Conservation (phyloP, 2,888 invertebrate genomes). For the Polydrusus pterygomalis region DNA sequence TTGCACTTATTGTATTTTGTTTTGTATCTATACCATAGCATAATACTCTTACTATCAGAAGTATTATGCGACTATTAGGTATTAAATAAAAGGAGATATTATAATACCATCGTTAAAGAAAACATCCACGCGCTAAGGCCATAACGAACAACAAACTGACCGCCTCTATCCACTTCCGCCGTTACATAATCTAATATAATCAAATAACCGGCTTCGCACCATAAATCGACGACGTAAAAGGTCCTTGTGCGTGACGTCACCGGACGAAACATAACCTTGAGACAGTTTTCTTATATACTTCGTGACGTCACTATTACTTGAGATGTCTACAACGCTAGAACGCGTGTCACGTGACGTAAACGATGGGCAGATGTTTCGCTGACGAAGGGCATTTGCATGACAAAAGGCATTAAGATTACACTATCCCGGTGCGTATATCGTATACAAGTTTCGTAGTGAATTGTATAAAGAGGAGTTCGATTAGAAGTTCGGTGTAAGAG, state of each 20-base stretch:
- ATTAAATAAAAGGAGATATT: too few relatives aligned
- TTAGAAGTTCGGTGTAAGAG: conserved; percentile 59
- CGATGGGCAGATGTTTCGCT: conserved; percentile 67
- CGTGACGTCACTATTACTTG: conserved; percentile 64
- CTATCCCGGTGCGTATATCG: conserved; percentile 68
- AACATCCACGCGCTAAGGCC: background rate
- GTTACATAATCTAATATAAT: conserved; percentile 24
- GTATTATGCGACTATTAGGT: too few relatives aligned
- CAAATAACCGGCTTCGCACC: conserved; percentile 29
- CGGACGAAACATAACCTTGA: conserved; percentile 70
- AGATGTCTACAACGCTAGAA: conserved; percentile 56
- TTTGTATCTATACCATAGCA: too few relatives aligned
- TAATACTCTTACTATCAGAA: too few relatives aligned
- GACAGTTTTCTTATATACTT: conserved; percentile 68
- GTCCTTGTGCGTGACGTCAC: conserved; percentile 67
- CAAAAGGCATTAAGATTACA: conserved; percentile 71
- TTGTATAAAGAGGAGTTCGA: conserved; percentile 61
- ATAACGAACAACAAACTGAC: background rate
- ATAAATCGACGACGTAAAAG: conserved; percentile 23
- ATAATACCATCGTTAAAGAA: background rate
- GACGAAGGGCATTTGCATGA: conserved; percentile 68
- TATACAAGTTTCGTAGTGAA: conserved; percentile 55
- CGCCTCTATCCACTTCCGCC: conserved; percentile 24
- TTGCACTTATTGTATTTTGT: too few relatives aligned
- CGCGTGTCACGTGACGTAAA: conserved; percentile 64